phyloP scores from a whole-genome alignment of 2,888 invertebrate genomes.

The Nasonovia ribisnigri region DNA sequence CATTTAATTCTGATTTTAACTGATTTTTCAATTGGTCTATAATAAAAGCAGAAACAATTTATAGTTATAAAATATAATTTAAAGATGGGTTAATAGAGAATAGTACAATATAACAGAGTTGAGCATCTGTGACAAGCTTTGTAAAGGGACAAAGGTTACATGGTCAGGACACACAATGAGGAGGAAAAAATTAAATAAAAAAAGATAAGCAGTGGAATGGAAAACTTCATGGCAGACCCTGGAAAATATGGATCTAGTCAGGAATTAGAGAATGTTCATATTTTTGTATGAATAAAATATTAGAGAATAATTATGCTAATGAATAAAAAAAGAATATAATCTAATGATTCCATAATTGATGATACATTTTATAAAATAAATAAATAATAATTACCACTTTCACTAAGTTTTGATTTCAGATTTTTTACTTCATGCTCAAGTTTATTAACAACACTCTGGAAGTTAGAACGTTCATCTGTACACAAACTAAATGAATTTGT shows the following conservation, averaged over 20 bases:
- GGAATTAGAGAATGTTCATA: not conserved
- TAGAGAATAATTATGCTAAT: not conserved
- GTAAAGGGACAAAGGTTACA: not conserved
- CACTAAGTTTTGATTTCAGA: slow-evolving; percentile 50
- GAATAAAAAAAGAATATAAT: not conserved
- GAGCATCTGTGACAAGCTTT: not conserved
- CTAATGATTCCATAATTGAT: not conserved
- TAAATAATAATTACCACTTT: slow-evolving; percentile 48
- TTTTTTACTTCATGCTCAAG: slow-evolving; percentile 58
- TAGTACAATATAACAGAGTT: not conserved
- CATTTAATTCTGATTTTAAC: slow-evolving; percentile 61
- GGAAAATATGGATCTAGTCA: not conserved
- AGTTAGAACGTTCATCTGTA: slow-evolving; percentile 54
- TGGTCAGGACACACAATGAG: not conserved
- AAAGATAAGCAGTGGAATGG: not conserved
- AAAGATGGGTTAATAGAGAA: not conserved
- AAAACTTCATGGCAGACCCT: not conserved
- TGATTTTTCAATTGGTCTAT: slow-evolving; percentile 51
- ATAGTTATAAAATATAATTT: not conserved
- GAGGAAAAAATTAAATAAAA: not conserved
- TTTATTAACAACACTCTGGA: slow-evolving; percentile 57
- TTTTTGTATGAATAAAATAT: not conserved
- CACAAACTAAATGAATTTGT: slow-evolving; percentile 57
- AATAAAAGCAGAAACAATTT: not conserved
- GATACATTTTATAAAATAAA: not conserved